Percentiles rank a stretch among this genome's conserved stretches.
These are phyloP conservation scores for Arrhamphus sclerolepis DNA, from an alignment of 2,797 vertebrate species.

Conservation along the genomic window DNA sequence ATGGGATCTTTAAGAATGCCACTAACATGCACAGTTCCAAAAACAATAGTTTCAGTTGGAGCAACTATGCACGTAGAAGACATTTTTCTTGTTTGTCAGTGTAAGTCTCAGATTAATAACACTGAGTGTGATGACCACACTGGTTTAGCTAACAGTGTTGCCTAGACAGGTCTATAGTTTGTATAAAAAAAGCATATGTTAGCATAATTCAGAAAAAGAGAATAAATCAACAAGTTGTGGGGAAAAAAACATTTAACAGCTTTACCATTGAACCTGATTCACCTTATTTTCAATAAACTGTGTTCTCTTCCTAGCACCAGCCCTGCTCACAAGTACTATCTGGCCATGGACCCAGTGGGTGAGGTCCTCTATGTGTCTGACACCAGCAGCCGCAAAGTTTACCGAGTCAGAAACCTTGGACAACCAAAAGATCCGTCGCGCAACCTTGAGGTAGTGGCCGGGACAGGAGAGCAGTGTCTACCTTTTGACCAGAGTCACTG, in stretches of 20 bases:
- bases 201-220: neutral
- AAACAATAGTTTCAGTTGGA: slow-evolving; percentile 17
- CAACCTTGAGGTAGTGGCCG: slow-evolving; percentile 93
- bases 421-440: slow-evolving; percentile 93
- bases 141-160: slow-evolving; percentile 27
- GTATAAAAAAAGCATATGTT: slow-evolving; percentile 13
- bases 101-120: slow-evolving; percentile 18
- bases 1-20: neutral
- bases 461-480: slow-evolving; percentile 95
- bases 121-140: slow-evolving; percentile 34
- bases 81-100: slow-evolving; percentile 45
- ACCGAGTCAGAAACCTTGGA: slow-evolving; percentile 89
- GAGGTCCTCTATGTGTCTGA: slow-evolving; percentile 96
- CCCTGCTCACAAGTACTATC: slow-evolving; percentile 96
- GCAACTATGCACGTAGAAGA: slow-evolving; percentile 26
- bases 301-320: slow-evolving; percentile 84
- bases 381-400: slow-evolving; percentile 94
- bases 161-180: slow-evolving; percentile 15
- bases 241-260: neutral
- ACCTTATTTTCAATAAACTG: neutral
- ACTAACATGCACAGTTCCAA: slow-evolving; percentile 9
- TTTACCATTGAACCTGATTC: no score
- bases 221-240: neutral
- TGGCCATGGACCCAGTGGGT: slow-evolving; percentile 94
- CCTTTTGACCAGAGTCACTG: slow-evolving; percentile 98